Conservation (phyloP, 2,888 invertebrate species). For the Drosophila multiciliata region DNA sequence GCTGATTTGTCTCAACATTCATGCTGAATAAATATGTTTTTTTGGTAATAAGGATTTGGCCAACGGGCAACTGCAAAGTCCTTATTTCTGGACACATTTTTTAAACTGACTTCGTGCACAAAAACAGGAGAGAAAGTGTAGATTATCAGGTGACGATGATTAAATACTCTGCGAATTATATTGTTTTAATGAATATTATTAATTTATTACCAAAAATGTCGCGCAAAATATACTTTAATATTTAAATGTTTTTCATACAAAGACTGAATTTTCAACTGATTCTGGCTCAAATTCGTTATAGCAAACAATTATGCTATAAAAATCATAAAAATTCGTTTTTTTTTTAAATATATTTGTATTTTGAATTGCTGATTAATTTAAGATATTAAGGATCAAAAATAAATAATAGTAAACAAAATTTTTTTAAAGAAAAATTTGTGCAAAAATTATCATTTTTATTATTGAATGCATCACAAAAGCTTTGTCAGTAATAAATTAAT, state of each 20-base stretch:
- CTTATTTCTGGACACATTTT: background rate
- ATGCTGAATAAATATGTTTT: conserved; percentile 23
- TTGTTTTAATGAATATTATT: background rate
- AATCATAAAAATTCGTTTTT: background rate
- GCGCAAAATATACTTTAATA: background rate
- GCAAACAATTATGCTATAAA: background rate
- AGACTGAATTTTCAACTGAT: background rate
- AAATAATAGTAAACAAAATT: background rate
- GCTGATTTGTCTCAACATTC: conserved; percentile 12
- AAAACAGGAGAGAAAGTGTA: conserved; percentile 6
- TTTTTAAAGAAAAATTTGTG: background rate
- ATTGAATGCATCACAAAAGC: background rate
- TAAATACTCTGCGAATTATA: conserved; percentile 1
- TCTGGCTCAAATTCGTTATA: background rate
- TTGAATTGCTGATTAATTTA: no score
- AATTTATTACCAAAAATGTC: background rate
- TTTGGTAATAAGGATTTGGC: conserved; percentile 10
- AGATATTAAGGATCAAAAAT: no score
- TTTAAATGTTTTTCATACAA: background rate
- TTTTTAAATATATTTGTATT: no score
- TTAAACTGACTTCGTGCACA: background rate
- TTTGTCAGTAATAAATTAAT: background rate
- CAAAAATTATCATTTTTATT: background rate
- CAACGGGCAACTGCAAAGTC: background rate
- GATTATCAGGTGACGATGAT: background rate